A percentile compares a stretch with the other conserved stretches of the same genome.
Evolutionary conservation across 2,797 vertebrate genomes (phyloP).

Genomic region (Anomalospiza imberbis): DNA sequence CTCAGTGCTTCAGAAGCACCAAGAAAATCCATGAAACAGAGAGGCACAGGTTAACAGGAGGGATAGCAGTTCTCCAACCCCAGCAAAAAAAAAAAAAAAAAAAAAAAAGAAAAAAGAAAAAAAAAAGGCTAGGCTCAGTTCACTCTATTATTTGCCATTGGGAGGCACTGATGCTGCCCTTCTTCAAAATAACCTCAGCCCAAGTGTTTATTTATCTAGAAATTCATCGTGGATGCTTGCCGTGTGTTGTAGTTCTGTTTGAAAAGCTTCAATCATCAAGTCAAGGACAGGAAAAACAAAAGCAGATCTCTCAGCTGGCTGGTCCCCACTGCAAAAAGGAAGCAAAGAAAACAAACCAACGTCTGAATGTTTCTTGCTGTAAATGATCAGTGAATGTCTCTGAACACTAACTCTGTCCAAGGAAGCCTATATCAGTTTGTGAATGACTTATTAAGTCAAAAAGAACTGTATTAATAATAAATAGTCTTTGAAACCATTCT

Average conservation of each 20-base stretch:
- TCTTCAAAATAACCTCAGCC: constrained; percentile 36
- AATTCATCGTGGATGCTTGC: constrained; percentile 32
- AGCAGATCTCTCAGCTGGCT: constrained; percentile 45
- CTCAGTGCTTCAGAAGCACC: background rate
- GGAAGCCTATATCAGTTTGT: constrained; percentile 43
- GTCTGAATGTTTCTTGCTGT: constrained; percentile 21
- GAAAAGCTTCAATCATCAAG: constrained; percentile 62
- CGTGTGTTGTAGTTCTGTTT: constrained; percentile 20
- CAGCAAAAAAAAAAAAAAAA: background rate
- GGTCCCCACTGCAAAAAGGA: background rate
- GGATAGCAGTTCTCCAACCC: background rate
- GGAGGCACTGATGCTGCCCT: background rate
- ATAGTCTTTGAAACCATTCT: constrained; percentile 45
- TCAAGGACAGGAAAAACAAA: constrained; percentile 55
- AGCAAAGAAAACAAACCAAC: constrained; percentile 59
- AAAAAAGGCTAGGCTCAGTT: background rate
- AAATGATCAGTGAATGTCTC: constrained; percentile 56
- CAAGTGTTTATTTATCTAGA: constrained; percentile 55
- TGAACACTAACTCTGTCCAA: background rate
- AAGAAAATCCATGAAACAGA: background rate
- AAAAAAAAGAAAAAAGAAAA: background rate
- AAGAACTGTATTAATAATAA: constrained; percentile 46
- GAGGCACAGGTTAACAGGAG: background rate
- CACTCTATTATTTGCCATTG: constrained; percentile 43
- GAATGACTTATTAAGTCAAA: constrained; percentile 42